Conservation (phyloP, 53 echinoderm and acorn worm genomes). For the Glandiceps talaboti region DNA sequence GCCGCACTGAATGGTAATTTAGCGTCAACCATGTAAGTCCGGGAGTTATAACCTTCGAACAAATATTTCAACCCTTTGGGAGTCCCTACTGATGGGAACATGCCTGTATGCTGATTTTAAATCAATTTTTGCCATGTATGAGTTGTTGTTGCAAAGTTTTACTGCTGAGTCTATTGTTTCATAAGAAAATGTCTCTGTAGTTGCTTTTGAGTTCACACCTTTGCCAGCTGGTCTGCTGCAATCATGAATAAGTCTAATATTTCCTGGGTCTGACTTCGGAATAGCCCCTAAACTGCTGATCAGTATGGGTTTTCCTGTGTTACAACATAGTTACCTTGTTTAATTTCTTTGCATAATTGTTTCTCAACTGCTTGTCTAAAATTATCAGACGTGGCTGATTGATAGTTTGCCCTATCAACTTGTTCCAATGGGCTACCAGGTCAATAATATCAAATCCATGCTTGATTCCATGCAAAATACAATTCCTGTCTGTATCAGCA, state of each 20-base stretch:
- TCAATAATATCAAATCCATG: background rate
- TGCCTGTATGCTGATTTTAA: background rate
- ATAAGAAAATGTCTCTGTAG: background rate
- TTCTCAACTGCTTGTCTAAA: background rate
- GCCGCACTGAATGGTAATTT: background rate
- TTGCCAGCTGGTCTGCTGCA: background rate
- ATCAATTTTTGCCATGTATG: background rate
- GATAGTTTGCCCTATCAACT: background rate
- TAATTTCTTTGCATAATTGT: background rate
- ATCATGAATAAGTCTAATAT: background rate
- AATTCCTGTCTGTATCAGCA: background rate
- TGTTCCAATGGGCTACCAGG: background rate
- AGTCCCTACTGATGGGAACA: background rate
- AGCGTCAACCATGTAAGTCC: background rate
- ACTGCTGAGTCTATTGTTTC: background rate
- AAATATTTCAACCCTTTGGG: background rate
- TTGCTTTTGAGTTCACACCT: background rate
- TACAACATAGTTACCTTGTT: background rate
- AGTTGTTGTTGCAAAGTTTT: background rate
- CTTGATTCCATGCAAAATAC: background rate
- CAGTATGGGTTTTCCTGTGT: background rate
- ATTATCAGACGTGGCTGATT: background rate
- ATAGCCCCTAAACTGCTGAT: background rate
- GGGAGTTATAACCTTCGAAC: background rate
- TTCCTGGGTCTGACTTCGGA: background rate